These are phyloP conservation scores for Nemapogon koenigi DNA, from an alignment of 2,888 invertebrate genomes.

Conservation along the genomic window DNA sequence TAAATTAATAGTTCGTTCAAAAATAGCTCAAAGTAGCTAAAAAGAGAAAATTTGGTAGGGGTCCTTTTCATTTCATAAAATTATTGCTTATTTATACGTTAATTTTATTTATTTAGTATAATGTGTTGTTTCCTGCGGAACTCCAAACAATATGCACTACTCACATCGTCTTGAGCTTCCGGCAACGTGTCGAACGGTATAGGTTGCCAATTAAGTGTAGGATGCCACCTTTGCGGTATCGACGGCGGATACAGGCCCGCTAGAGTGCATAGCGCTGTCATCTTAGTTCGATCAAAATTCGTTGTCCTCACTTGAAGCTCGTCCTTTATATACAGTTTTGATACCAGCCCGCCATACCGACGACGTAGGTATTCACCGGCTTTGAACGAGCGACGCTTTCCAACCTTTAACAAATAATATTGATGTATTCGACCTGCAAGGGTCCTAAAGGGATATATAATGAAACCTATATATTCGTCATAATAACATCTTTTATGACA, in stretches of 20 bases:
- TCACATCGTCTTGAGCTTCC: slow-evolving; percentile 42
- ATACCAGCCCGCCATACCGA: slow-evolving; percentile 50
- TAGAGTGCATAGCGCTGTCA: slow-evolving; percentile 72
- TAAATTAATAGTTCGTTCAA: no score
- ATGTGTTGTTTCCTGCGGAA: not conserved
- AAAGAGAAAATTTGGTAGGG: no score
- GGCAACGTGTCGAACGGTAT: slow-evolving; percentile 61
- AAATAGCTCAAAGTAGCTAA: no score
- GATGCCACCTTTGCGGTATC: slow-evolving; percentile 61
- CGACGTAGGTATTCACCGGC: slow-evolving; percentile 53
- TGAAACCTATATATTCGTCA: no score
- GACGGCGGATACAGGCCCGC: slow-evolving; percentile 73
- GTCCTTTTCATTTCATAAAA: no score
- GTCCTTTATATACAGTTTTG: slow-evolving; percentile 44
- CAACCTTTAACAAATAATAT: slow-evolving; percentile 34
- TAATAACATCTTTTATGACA: no score
- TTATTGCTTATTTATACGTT: not conserved
- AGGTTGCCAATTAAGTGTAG: slow-evolving; percentile 70
- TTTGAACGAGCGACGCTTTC: slow-evolving; percentile 52
- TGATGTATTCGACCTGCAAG: not conserved
- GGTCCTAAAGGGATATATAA: no score
- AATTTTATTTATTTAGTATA: not conserved
- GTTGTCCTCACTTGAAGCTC: slow-evolving; percentile 67
- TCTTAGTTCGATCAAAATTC: slow-evolving; percentile 75
- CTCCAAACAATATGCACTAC: slow-evolving; percentile 18